Evolutionary conservation across 2,888 invertebrate species (phyloP).

Genomic region (Drepanosiphum platanoidis): DNA sequence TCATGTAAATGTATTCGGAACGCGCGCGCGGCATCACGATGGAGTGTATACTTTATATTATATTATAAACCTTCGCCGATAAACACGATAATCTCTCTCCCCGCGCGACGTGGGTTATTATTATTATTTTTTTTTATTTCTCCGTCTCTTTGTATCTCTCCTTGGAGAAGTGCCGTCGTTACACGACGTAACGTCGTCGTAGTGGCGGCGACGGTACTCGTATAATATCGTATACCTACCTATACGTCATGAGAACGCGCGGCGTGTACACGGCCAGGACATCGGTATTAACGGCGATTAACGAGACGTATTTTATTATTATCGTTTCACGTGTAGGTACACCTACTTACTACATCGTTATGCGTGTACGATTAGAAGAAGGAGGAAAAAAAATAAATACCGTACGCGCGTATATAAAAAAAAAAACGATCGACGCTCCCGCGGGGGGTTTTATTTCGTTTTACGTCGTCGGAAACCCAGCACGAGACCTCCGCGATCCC

Average conservation of each 20-base stretch:
- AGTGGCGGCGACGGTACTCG: too few species aligned
- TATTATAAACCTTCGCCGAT: too few species aligned
- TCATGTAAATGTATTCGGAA: conserved; percentile 8
- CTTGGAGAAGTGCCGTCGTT: too few species aligned
- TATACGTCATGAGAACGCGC: too few species aligned
- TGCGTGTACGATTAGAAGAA: background rate
- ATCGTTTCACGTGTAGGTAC: too few species aligned
- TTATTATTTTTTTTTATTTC: background rate
- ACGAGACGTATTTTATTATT: background rate
- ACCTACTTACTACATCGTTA: background rate
- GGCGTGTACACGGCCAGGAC: background rate
- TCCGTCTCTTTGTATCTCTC: too few species aligned
- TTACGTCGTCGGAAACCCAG: background rate
- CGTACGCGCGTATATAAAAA: background rate
- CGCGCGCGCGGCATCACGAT: background rate
- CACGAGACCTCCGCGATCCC: background rate
- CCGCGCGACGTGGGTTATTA: background rate
- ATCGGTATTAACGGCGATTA: background rate
- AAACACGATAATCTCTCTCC: background rate
- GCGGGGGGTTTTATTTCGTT: background rate
- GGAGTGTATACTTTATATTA: too few species aligned
- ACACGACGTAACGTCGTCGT: too few species aligned
- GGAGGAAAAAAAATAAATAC: too few species aligned
- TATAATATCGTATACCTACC: too few species aligned
- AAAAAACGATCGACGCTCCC: background rate